Evolutionary conservation across 1,140 invertebrate species (phyloP), one percentile per base, ranked within the genome.

Genomic region (Trigoniulus corallinus): DNA sequence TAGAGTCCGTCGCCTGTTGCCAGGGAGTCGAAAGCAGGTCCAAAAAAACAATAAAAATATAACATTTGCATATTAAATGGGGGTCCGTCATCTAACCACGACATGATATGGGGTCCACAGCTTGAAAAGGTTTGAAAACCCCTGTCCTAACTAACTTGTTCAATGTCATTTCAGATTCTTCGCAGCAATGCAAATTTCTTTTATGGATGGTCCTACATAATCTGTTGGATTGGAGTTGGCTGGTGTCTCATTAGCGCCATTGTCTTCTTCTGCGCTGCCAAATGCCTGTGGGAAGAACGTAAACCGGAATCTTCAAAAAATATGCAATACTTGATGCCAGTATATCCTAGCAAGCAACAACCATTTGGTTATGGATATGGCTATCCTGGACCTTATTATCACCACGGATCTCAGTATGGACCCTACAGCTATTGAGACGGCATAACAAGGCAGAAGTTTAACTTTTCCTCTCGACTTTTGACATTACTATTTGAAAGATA

Each of bases 311-410:
- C 91, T 71, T 83, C 86, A 64, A 82, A 89, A 75, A 92, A 92
- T 75, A 87, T 93, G 83, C 88, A 93, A 75, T 93, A 94, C 73
- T 76, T 93, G 70, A 93, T 94, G 89, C 89, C 73, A 88, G 85
- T 92, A 53, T 92, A 92, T 69, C 87, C 87, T 18, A 88, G 91
- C 67, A 93, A 93, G 67, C 84, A 89, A 67, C 86, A 88, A 56
- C 84, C 84, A 61, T 64, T 65, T 34, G 80, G 81, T 0, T 89
- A 89, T 64, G 82, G 84, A 41, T 70, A 73, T 51, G 84, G 84
- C 54, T 88, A 89, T 57, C 81, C 83, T 27, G 83, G 82, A 27
- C 83, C 83, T 21, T 88, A 88, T 63, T 60, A 61, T 48, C 88
- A 89, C 61, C 84, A 89, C 64, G 84, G 86, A 57, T 87, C 86